Conservation (phyloP, 2,797 vertebrate genomes). For the Vespertilio murinus region DNA sequence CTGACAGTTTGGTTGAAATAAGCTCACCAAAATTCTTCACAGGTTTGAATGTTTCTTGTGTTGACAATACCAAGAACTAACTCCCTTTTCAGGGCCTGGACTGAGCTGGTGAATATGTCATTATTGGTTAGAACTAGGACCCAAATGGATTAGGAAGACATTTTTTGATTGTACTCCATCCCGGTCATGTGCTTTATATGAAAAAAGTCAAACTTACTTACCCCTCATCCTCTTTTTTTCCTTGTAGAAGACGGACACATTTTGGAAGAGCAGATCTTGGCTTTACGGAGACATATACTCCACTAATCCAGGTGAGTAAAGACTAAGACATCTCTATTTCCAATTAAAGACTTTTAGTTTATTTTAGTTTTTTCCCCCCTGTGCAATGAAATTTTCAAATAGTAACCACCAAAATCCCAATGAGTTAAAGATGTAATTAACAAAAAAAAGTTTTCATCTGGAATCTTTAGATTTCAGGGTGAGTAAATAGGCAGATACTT, state of each 20-base stretch:
- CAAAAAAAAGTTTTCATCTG: slow-evolving; percentile 51
- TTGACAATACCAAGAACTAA: not conserved
- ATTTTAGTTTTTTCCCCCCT: not conserved
- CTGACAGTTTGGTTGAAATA: too few species aligned
- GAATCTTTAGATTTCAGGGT: slow-evolving; percentile 55
- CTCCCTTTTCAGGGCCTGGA: not conserved
- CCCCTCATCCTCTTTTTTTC: not conserved
- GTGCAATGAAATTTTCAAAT: slow-evolving; percentile 28
- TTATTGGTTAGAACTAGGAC: not conserved
- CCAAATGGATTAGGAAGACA: not conserved
- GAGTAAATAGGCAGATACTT: slow-evolving; percentile 64
- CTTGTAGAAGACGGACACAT: not conserved
- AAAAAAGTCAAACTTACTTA: not conserved
- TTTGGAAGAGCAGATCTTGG: slow-evolving; percentile 28
- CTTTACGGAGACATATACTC: not conserved
- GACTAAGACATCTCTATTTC: not conserved
- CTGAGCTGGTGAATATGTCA: not conserved
- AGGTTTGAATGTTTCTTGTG: too few species aligned
- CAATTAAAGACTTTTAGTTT: not conserved
- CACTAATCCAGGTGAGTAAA: not conserved
- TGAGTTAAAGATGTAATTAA: slow-evolving; percentile 6
- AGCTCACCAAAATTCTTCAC: too few species aligned
- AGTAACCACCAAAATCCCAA: slow-evolving; percentile 22
- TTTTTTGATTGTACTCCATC: not conserved
- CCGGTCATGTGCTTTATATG: not conserved